Evolutionary conservation across 2,888 invertebrate species (phyloP), one percentile per base, ranked within the genome.

Genomic region (Acleris cristana): DNA sequence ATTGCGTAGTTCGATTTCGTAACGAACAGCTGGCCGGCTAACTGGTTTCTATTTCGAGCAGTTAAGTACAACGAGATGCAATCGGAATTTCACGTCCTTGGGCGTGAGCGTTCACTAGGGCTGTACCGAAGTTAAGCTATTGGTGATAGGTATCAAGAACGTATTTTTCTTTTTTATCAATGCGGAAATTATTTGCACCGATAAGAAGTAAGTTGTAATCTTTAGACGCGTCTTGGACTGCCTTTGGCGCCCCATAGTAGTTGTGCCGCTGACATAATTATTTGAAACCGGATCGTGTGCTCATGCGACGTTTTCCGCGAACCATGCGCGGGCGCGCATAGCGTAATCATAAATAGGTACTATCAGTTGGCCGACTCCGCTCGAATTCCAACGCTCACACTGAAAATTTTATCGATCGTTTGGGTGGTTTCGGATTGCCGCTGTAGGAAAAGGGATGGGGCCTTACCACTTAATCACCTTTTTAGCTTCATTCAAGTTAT

Each of bases 21-120:
- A 83, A 85, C 80, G 79, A 82, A 79, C 86, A 85, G 87, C 88
- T 84, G 88, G 87, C 87, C 82, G 89, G 86, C 82, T 85, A 84
- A 87, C 85, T 79, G 78, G 84, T 85, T 85, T 90, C 88, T 90
- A 90, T 90, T 88, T 87, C 82, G 75, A 84, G 82, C 79, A 74
- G 72, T 72, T 77, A 79, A 76, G 76, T 76, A 69, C 65, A 73
- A 75, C 74, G 76, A 80, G 79, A 85, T 83, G 83, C 82, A 79
- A 81, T 84, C 82, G 79, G 82, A 79, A 82, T 81, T 77, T 83
- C 76, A 85, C 81, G 84, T 82, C 82, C 80, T 82, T 82, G 81
- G 72, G 21, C 45, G 45, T 26, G 30, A 30, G 57, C 34, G 56
- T 45, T 65, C 64, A 51, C 64, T 26, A 51, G 44, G 10, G 61